Percentiles rank a stretch among this genome's conserved stretches.
These are phyloP conservation scores for Glaucopsyche alexis DNA, from an alignment of 2,888 invertebrate genomes.

Conservation along the genomic window DNA sequence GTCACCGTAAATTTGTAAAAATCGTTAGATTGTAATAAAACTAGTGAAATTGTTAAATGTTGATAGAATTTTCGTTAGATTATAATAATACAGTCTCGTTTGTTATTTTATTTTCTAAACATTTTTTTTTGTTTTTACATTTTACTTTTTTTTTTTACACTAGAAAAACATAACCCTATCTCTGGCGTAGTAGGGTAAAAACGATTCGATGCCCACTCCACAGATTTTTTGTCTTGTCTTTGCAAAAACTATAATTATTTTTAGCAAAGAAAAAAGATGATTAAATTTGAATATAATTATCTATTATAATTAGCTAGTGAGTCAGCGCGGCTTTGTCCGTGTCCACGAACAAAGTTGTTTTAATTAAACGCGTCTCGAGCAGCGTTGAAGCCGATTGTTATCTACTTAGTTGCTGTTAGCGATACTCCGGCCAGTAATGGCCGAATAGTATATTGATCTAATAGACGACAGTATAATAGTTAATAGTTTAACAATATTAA, in stretches of 20 bases:
- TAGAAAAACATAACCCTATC: no score
- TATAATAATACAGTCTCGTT: no score
- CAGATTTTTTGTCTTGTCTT: no score
- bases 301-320: constrained; percentile 73
- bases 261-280: constrained; percentile 50
- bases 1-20: no score
- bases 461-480: constrained; percentile 31
- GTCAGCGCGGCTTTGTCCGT: constrained; percentile 77
- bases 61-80: no score
- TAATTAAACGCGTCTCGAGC: constrained; percentile 80
- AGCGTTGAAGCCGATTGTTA: constrained; percentile 77
- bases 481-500: background rate
- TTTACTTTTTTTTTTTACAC: no score
- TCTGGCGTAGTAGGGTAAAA: no score
- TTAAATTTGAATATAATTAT: constrained; percentile 64
- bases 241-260: background rate
- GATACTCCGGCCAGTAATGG: constrained; percentile 70
- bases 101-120: no score
- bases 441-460: constrained; percentile 72
- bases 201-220: no score
- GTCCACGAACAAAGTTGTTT: constrained; percentile 80
- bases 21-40: no score
- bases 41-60: no score
- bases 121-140: no score
- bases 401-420: constrained; percentile 78